A percentile compares a stretch with the other conserved stretches of the same genome.
Evolutionary conservation across 2,113 vertebrate species (phyloP).

Genomic region (Cygnus buccinator): DNA sequence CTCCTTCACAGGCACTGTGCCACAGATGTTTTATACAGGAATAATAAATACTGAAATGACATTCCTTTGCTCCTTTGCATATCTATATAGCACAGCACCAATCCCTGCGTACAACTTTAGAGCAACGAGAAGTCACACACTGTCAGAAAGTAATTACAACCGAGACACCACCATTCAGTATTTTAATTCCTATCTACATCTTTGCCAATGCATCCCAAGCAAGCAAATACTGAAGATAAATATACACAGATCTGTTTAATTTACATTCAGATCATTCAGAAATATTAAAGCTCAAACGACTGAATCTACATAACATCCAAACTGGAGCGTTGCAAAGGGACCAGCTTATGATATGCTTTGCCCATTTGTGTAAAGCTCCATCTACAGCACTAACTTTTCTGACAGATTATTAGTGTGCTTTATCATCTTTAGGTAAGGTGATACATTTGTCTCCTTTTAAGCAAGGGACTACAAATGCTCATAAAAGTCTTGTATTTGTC

Average conservation of each 20-base stretch:
- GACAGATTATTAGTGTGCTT: not conserved
- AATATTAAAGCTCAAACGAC: conserved; percentile 37
- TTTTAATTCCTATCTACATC: not conserved
- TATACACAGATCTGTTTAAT: not conserved
- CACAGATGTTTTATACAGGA: conserved; percentile 25
- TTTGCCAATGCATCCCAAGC: not conserved
- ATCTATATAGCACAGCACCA: not conserved
- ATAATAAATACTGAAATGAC: not conserved
- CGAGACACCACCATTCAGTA: not conserved
- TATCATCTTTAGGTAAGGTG: not conserved
- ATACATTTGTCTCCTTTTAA: not conserved
- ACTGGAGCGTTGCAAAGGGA: not conserved
- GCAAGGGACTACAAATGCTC: not conserved
- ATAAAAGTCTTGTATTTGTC: not conserved
- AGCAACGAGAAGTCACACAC: not conserved
- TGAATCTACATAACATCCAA: not conserved
- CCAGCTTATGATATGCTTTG: not conserved
- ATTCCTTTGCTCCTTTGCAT: not conserved
- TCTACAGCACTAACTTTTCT: not conserved
- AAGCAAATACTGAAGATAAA: conserved; percentile 20
- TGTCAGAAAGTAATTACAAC: not conserved
- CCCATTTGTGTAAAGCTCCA: not conserved
- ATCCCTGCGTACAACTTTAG: not conserved
- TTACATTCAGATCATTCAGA: not conserved
- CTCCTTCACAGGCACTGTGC: conserved; percentile 28